Base-by-base conservation (phyloP, 2,888 invertebrate species). In the Hofmannophila pseudospretella region DNA sequence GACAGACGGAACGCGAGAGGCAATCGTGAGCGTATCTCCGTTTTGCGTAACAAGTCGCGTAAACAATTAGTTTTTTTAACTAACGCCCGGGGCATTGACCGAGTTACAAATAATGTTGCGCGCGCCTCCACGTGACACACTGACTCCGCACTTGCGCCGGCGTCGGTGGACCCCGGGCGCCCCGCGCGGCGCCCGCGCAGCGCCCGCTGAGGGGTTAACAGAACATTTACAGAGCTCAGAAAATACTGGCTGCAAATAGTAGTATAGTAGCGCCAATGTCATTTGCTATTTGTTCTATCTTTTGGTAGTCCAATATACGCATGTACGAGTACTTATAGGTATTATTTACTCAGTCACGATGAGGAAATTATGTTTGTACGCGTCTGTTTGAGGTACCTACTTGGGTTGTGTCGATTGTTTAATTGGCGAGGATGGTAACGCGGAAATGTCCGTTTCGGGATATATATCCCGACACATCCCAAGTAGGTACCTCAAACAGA, bases 61-160 rank as follows among this genome's bases (percentile, higher is more conserved):
- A 82, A 80, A 79, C 79, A 84, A 76, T 74, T 73, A 71, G 70
- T 74, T 60, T 78, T 77, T 84, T 84, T 78, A 84, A 82, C 84
- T 81, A 84, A 79, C 76, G 73, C 74, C 57, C 77, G 77, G 84
- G 79, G 85, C 85, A 85, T 84, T 85, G 85, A 85, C 85, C 85
- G 84, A 80, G 65, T 78, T 85, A 30, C 29, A 76, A 84, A 82
- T 69, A 79, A 81, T 76, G 71, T 72, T 79, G 82, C 82, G 79
- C 79, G 74, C 64, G 78, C 78, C 80, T 60, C 82, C 84, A 85
- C 84, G 84, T 84, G 84, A 84, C 84, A 80, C 67, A 81, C 60
- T 78, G 63, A 74, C 61, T 47, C 46, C 54, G 28, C 27, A 2
- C 62, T 41, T 48, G 34, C 54, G 28, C 27, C 11, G 62, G 41